Conservation (phyloP, 1,140 invertebrate species). For the Scaptomyza montana region DNA sequence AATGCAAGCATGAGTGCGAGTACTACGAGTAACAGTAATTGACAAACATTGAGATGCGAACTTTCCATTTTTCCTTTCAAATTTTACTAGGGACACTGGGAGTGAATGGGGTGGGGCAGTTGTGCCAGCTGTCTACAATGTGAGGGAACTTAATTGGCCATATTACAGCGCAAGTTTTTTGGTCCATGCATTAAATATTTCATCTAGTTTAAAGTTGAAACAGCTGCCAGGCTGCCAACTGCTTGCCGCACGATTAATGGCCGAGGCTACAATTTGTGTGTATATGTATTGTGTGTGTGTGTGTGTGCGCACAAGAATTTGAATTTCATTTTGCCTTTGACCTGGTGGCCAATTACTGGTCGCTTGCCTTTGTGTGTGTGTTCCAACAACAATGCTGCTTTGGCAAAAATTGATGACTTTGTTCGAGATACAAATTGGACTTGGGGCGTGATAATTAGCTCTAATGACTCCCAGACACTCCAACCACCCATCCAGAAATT, state of each 20-base stretch:
- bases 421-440: slow-evolving; percentile 20
- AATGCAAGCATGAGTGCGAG: slow-evolving; percentile 44
- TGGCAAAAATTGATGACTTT: slow-evolving; percentile 26
- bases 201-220: slow-evolving; percentile 1
- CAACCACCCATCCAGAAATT: not conserved
- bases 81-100: slow-evolving; percentile 5
- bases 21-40: slow-evolving; percentile 63
- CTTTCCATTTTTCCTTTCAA: slow-evolving; percentile 58
- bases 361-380: not conserved
- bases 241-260: slow-evolving; percentile 40
- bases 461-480: not conserved
- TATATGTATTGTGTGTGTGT: too few species aligned
- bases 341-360: slow-evolving; percentile 24
- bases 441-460: slow-evolving; percentile 30
- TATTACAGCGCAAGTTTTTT: slow-evolving; percentile 50
- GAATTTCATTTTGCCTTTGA: slow-evolving; percentile 41
- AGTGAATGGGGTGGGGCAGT: not conserved
- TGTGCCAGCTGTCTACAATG: slow-evolving; percentile 6
- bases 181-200: slow-evolving; percentile 59
- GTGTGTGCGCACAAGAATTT: slow-evolving; percentile 44
- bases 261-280: slow-evolving; percentile 14
- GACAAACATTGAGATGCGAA: slow-evolving; percentile 74
- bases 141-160: slow-evolving; percentile 73
- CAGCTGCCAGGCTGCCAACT: slow-evolving; percentile 5
- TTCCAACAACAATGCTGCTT: not conserved